These are phyloP conservation scores for Drosophila obscura DNA, from an alignment of 1,140 invertebrate species.

Conservation along the genomic window DNA sequence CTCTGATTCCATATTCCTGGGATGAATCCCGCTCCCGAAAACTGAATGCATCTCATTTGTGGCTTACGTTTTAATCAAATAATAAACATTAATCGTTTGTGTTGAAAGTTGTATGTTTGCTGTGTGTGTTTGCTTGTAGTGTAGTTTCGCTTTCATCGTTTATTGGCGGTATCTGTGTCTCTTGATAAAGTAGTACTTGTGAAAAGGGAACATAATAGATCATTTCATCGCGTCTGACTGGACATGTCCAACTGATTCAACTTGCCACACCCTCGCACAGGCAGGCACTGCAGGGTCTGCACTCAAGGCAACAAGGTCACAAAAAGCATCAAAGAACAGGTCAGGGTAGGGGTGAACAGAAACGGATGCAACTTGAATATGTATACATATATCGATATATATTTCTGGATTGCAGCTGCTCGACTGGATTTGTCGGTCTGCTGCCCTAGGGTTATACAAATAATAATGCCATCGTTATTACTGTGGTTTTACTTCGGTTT, in stretches of 20 bases:
- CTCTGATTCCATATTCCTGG: slow-evolving; percentile 18
- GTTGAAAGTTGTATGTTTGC: slow-evolving; percentile 41
- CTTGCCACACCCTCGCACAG: slow-evolving; percentile 20
- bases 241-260: slow-evolving; percentile 31
- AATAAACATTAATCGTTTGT: slow-evolving; percentile 53
- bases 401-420: slow-evolving; percentile 53
- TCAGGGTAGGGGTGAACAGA: slow-evolving; percentile 37
- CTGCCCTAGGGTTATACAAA: slow-evolving; percentile 62
- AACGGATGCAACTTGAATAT: slow-evolving; percentile 54
- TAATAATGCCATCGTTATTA: slow-evolving; percentile 78
- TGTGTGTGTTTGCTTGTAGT: slow-evolving; percentile 56
- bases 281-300: not conserved
- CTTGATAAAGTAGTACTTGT: slow-evolving; percentile 31
- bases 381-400: slow-evolving; percentile 57
- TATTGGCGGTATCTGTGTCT: slow-evolving; percentile 67
- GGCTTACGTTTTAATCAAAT: slow-evolving; percentile 60
- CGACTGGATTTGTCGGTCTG: slow-evolving; percentile 28
- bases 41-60: slow-evolving; percentile 75
- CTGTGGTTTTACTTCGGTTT: slow-evolving; percentile 75
- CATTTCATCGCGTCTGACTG: slow-evolving; percentile 18
- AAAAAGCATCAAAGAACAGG: slow-evolving; percentile 15
- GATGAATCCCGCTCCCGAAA: slow-evolving; percentile 30
- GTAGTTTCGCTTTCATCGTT: slow-evolving; percentile 54
- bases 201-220: slow-evolving; percentile 41
- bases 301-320: slow-evolving; percentile 35